Evolutionary conservation across 2,113 vertebrate species (phyloP), one percentile per base, ranked within the genome.

Genomic region (Ia io): DNA sequence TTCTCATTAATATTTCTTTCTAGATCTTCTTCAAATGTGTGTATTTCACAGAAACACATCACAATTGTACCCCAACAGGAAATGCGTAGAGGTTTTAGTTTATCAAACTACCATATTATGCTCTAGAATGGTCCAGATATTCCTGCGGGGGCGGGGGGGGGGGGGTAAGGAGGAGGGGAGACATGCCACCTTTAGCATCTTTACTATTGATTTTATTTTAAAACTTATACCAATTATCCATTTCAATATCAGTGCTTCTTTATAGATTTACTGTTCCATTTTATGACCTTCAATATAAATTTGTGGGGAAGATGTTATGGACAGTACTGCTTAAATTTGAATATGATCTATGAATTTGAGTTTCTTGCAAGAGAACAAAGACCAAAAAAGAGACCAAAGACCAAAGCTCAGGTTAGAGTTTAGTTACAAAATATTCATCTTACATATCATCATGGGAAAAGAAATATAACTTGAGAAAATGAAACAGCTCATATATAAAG

Each of bases 381-480:
- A 40, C 30, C 5, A 59, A 78, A 77, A 86, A 44, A 5, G n/a
- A 56, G 37, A 65, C 23, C 0, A 30, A 93, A 93, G 49, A 63
- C 4, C 9, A 78, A 90, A 61, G 47, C 49, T 91, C 32, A 74
- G 35, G 70, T 69, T 17, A 95, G 71, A 86, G 22, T 96, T 93
- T 59, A 76, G 65, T 93, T 94, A 88, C 35, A 96, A 95, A 95
- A 95, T 77, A 40, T 88, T 96, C 51, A 91, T 93, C 65, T 96
- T 90, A 93, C 69, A 87, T 92, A 80, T 88, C 44, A 94, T 92
- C 63, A 95, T 88, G 40, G 71, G n/a, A 79, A 94, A 56, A 90
- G 84, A 98, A 94, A 73, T 0, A 80, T 56, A 73, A 93, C 25
- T 83, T 95, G 88, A 96, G 83, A 97, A 97, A 97, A 95, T 18